Evolutionary conservation across 2,113 vertebrate species (phyloP).

Genomic region (Bothrops jararaca): DNA sequence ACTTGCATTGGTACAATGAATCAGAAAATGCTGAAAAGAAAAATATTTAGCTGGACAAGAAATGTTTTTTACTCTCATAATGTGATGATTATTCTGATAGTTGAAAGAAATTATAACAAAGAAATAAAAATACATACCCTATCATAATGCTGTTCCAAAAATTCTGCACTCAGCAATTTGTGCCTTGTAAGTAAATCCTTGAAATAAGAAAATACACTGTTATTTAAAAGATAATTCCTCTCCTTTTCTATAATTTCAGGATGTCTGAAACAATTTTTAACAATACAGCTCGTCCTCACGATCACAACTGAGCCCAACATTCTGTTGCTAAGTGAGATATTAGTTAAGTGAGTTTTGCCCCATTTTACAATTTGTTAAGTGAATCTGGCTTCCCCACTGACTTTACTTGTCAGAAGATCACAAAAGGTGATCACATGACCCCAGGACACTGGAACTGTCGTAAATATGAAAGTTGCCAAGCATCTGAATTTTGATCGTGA

Average conservation of each 20-base stretch:
- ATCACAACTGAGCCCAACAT: too few species aligned
- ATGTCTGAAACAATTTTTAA: background rate
- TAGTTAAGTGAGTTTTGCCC: background rate
- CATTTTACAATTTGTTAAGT: background rate
- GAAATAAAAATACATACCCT: slow-evolving; percentile 70
- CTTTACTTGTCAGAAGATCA: background rate
- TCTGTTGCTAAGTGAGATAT: background rate
- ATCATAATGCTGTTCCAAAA: slow-evolving; percentile 86
- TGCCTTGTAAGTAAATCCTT: slow-evolving; percentile 86
- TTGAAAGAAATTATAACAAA: background rate
- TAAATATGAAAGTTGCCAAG: background rate
- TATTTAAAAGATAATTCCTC: background rate
- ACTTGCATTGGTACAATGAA: too few species aligned
- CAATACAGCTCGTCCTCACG: background rate
- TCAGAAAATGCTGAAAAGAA: too few species aligned
- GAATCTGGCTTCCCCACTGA: background rate
- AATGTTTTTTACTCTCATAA: background rate
- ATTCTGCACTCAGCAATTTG: slow-evolving; percentile 84
- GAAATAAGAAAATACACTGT: slow-evolving; percentile 44
- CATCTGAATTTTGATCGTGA: background rate
- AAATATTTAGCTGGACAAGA: background rate
- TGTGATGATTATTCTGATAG: background rate
- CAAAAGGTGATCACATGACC: background rate
- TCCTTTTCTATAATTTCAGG: background rate
- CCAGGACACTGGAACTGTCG: background rate